Conservation (phyloP, 1,140 invertebrate species). For the Pogonomyrmex californicus region DNA sequence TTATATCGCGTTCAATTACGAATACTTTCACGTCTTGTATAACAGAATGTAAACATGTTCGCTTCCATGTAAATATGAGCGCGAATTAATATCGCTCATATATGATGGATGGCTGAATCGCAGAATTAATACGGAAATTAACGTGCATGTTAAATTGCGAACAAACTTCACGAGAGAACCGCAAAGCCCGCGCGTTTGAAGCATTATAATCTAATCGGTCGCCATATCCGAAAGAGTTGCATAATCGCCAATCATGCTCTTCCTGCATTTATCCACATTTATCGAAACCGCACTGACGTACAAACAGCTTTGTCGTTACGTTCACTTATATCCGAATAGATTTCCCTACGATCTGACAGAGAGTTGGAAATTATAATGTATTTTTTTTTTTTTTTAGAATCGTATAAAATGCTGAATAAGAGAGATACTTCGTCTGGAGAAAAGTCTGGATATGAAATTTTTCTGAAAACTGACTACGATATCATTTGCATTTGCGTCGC, state of each 20-base stretch:
- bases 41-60: slow-evolving; percentile 40
- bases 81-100: slow-evolving; percentile 40
- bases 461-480: not conserved
- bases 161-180: slow-evolving; percentile 42
- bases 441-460: not conserved
- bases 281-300: slow-evolving; percentile 29
- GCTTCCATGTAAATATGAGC: slow-evolving; percentile 12
- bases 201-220: slow-evolving; percentile 56
- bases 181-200: slow-evolving; percentile 25
- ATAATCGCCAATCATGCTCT: slow-evolving; percentile 22
- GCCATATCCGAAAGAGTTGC: slow-evolving; percentile 35
- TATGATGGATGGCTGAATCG: slow-evolving; percentile 38
- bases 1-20: not conserved
- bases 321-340: not conserved
- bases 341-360: not conserved
- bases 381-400: not conserved
- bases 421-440: not conserved
- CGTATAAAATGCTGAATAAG: not conserved
- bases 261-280: slow-evolving; percentile 24
- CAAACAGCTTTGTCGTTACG: not conserved
- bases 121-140: slow-evolving; percentile 56
- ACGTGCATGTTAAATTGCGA: slow-evolving; percentile 47
- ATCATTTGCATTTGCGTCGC: not conserved
- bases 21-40: slow-evolving; percentile 28
- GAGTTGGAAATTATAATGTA: not conserved